These are phyloP conservation scores for Diuraphis noxia DNA, from an alignment of 1,140 invertebrate species.

Conservation along the genomic window DNA sequence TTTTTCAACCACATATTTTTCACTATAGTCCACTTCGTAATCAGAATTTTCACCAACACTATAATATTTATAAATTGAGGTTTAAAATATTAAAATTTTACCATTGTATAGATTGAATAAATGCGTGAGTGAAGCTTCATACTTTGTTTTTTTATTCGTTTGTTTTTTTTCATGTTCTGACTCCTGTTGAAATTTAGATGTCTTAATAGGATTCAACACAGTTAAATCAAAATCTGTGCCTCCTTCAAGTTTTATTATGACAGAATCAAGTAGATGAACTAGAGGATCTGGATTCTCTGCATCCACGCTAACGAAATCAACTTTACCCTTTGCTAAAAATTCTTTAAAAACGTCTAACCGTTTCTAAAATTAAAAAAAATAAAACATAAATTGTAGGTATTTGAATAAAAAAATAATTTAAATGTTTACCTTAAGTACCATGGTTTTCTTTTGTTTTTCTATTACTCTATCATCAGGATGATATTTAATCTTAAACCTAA, in stretches of 20 bases:
- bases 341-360: slow-evolving; percentile 90
- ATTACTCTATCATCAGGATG: slow-evolving; percentile 95
- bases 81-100: not conserved
- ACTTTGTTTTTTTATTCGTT: slow-evolving; percentile 52
- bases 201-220: slow-evolving; percentile 65
- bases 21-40: slow-evolving; percentile 55
- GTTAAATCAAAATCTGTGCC: slow-evolving; percentile 93
- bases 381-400: slow-evolving; percentile 49
- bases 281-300: slow-evolving; percentile 84
- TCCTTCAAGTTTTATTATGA: slow-evolving; percentile 95
- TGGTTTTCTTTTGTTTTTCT: slow-evolving; percentile 82
- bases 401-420: slow-evolving; percentile 24
- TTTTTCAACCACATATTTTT: slow-evolving; percentile 57
- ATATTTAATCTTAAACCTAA: slow-evolving; percentile 98
- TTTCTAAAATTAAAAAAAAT: slow-evolving; percentile 66
- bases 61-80: not conserved
- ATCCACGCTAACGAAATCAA: slow-evolving; percentile 83
- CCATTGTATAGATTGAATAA: not conserved
- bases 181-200: slow-evolving; percentile 61
- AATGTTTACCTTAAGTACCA: slow-evolving; percentile 75
- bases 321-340: slow-evolving; percentile 72
- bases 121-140: not conserved
- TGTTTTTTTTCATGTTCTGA: slow-evolving; percentile 57
- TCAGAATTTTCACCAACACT: slow-evolving; percentile 55
- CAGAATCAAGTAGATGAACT: slow-evolving; percentile 88